Conservation (phyloP, 1,140 invertebrate species). For the Drosophila tani region DNA sequence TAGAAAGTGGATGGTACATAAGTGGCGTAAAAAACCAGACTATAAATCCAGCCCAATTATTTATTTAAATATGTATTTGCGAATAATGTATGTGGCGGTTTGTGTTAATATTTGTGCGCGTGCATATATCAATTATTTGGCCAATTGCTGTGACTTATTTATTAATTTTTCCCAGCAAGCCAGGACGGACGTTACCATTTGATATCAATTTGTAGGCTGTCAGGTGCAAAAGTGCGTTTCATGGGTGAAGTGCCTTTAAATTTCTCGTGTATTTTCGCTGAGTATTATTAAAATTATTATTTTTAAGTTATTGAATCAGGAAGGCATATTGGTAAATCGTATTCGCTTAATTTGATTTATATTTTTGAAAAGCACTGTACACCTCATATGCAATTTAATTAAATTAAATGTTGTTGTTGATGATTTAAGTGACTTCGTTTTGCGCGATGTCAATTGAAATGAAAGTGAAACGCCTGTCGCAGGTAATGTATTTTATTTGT, state of each 20-base stretch:
- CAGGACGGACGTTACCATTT: constrained; percentile 25
- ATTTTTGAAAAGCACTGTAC: neutral
- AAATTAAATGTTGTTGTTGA: constrained; percentile 47
- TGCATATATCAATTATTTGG: constrained; percentile 50
- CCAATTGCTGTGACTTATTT: constrained; percentile 57
- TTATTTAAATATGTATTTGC: constrained; percentile 44
- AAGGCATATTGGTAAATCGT: neutral
- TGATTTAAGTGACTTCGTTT: constrained; percentile 61
- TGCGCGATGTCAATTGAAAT: constrained; percentile 61
- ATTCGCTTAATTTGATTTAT: neutral
- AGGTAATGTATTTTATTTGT: constrained; percentile 48
- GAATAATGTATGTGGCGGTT: constrained; percentile 6
- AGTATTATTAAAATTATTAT: neutral
- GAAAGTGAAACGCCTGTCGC: constrained; percentile 59
- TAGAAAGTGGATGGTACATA: constrained; percentile 49
- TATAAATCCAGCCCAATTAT: constrained; percentile 34
- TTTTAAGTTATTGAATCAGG: neutral
- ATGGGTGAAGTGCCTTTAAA: constrained; percentile 1
- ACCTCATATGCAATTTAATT: constrained; percentile 18
- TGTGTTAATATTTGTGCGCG: constrained; percentile 5
- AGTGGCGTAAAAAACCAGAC: constrained; percentile 10
- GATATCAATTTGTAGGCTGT: constrained; percentile 32
- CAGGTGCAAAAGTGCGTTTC: constrained; percentile 11
- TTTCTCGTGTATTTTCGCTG: neutral
- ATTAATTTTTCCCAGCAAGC: constrained; percentile 37